A percentile compares a stretch with the other conserved stretches of the same genome.
These are phyloP conservation scores for Diuraphis noxia DNA, from an alignment of 1,140 invertebrate species.

Conservation along the genomic window DNA sequence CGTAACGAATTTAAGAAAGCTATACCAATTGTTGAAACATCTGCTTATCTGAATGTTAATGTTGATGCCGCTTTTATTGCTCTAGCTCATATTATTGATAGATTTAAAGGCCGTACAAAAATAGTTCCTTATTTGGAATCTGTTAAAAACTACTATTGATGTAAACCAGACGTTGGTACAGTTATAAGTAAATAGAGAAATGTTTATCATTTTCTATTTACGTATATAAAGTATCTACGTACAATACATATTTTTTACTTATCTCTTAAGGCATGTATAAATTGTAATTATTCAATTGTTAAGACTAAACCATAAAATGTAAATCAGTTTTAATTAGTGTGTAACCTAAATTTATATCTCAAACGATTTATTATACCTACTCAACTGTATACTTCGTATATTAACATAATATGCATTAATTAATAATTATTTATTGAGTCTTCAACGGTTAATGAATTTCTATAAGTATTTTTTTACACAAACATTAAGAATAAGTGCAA, in stretches of 20 bases:
- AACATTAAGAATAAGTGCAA: neutral
- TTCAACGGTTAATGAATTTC: neutral
- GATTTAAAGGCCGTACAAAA: conserved; percentile 69
- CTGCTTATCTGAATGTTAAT: conserved; percentile 95
- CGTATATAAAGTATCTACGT: neutral
- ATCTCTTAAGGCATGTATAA: neutral
- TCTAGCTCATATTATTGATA: conserved; percentile 89
- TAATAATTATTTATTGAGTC: neutral
- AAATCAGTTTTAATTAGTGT: too few species aligned
- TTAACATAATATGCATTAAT: neutral
- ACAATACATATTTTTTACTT: neutral
- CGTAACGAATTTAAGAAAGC: conserved; percentile 89
- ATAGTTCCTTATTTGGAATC: conserved; percentile 87
- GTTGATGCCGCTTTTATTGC: conserved; percentile 92
- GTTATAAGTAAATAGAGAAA: conserved; percentile 66
- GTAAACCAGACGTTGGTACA: conserved; percentile 82
- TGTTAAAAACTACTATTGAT: conserved; percentile 85
- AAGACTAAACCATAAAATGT: neutral
- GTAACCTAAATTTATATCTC: neutral
- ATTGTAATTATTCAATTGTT: neutral
- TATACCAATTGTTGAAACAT: conserved; percentile 91
- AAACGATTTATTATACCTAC: neutral
- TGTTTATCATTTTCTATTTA: neutral
- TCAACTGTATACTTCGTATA: neutral
- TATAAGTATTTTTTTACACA: neutral